These are phyloP conservation scores for Hylia prasina DNA, from an alignment of 2,113 vertebrate species.

Conservation along the genomic window DNA sequence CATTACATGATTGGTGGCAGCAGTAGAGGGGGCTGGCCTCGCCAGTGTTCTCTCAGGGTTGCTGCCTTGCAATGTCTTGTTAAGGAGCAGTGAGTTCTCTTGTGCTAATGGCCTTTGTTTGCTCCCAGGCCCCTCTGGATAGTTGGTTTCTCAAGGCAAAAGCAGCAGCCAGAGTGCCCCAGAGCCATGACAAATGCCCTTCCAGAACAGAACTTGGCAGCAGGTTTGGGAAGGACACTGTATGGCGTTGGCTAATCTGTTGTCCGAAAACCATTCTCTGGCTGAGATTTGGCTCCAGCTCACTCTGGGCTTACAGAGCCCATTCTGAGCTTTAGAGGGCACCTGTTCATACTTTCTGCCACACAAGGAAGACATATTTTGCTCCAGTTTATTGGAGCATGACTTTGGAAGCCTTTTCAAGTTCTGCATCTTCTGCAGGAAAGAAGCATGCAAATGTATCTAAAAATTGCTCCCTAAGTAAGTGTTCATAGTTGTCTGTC, in stretches of 20 bases:
- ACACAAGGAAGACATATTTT: not conserved
- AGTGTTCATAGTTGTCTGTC: not conserved
- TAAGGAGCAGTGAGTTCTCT: not conserved
- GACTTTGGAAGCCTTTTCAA: not conserved
- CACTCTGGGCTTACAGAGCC: not conserved
- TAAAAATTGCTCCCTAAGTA: not conserved
- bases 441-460: not conserved
- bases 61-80: not conserved
- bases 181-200: not conserved
- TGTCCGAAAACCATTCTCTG: not conserved
- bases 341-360: not conserved
- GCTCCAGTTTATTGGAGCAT: not conserved
- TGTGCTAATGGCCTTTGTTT: not conserved
- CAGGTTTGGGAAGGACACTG: not conserved
- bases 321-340: not conserved
- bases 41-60: not conserved
- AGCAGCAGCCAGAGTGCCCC: not conserved
- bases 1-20: not conserved
- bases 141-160: too few species aligned
- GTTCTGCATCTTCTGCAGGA: not conserved
- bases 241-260: not conserved
- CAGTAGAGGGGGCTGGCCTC: not conserved
- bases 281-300: not conserved
- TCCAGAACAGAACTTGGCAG: not conserved
- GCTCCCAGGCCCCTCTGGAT: rapidly evolving